phyloP scores from a whole-genome alignment of 1,140 invertebrate species.

The Bombus balteatus region DNA sequence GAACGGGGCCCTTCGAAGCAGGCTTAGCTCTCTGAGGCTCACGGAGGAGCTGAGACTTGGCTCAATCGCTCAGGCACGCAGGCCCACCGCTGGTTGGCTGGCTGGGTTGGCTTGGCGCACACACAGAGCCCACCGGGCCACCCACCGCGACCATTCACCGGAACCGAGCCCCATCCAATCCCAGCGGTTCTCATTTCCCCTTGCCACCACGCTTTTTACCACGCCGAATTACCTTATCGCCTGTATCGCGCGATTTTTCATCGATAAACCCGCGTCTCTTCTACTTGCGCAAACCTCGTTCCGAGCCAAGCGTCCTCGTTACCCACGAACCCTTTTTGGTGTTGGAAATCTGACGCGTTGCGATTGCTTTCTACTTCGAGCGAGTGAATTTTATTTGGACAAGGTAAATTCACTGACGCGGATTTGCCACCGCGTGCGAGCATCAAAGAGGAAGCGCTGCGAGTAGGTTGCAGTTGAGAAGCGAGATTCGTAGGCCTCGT shows the following conservation, averaged over 20 bases:
- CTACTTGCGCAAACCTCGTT: background rate
- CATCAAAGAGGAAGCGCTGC: too few species aligned
- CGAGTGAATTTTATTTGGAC: too few species aligned
- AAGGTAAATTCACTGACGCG: too few species aligned
- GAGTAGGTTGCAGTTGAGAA: too few species aligned
- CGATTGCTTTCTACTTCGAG: too few species aligned
- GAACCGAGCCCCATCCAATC: conserved; percentile 82
- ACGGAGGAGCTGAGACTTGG: conserved; percentile 66
- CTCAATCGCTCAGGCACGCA: conserved; percentile 72
- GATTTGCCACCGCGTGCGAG: too few species aligned
- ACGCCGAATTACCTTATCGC: background rate
- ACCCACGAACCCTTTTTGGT: too few species aligned
- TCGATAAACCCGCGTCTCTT: background rate
- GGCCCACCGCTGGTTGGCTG: conserved; percentile 76
- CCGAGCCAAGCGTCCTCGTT: too few species aligned
- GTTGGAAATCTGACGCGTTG: too few species aligned
- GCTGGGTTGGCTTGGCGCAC: conserved; percentile 73
- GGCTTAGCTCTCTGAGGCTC: conserved; percentile 60
- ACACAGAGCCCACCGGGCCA: conserved; percentile 81
- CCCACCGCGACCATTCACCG: conserved; percentile 83
- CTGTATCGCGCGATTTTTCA: background rate
- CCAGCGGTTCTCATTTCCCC: conserved; percentile 78
- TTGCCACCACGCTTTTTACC: background rate
- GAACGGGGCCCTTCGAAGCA: conserved; percentile 50
- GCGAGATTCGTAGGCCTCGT: too few species aligned